Conservation (phyloP, 1,140 invertebrate species). For the Panagrolaimus sp. region DNA sequence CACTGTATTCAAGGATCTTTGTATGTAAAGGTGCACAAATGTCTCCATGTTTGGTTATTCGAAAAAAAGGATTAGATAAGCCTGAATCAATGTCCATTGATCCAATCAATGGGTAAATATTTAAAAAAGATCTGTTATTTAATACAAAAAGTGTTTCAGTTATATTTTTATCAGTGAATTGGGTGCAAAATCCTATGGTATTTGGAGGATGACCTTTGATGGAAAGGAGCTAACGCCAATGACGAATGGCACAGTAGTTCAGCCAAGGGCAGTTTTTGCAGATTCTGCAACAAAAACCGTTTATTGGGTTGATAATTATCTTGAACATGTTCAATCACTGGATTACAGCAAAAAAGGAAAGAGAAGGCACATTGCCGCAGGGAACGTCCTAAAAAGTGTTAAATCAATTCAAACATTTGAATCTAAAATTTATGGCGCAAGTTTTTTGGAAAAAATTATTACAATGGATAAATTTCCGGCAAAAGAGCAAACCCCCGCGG, state of each 20-base stretch:
- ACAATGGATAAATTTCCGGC: not conserved
- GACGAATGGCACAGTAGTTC: not conserved
- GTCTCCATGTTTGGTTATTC: not conserved
- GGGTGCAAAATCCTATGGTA: not conserved
- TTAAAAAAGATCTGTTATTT: too few species aligned
- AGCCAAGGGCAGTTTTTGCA: not conserved
- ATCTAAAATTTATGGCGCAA: not conserved
- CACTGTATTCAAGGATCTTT: not conserved
- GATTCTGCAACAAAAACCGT: not conserved
- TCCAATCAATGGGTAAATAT: not conserved
- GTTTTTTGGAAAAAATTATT: not conserved
- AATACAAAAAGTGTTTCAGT: not conserved
- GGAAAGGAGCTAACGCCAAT: not conserved
- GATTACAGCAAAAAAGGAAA: not conserved
- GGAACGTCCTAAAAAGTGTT: not conserved
- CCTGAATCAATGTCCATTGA: not conserved
- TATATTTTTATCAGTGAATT: not conserved
- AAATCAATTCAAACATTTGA: not conserved
- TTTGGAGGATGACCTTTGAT: not conserved
- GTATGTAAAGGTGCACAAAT: not conserved
- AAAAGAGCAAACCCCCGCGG: too few species aligned
- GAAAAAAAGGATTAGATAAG: not conserved
- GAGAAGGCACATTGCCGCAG: not conserved
- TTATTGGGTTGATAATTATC: constrained; percentile 9
- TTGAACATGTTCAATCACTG: not conserved